A percentile compares a stretch with the other conserved stretches of the same genome.
These are phyloP conservation scores for Epinephelus malabaricus DNA, from an alignment of 2,797 vertebrate genomes.

Conservation along the genomic window DNA sequence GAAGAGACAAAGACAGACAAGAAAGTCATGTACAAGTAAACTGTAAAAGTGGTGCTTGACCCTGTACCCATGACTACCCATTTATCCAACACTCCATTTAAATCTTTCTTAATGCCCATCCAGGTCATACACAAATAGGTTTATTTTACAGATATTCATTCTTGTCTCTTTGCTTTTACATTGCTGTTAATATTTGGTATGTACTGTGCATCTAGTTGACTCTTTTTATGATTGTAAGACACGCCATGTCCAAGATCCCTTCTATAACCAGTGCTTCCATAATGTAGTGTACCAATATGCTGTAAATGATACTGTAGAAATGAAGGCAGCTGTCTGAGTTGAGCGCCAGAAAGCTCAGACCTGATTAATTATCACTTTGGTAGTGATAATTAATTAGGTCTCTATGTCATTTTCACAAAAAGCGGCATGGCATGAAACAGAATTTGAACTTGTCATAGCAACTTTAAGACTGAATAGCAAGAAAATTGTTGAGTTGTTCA, in stretches of 20 bases:
- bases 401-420: neutral
- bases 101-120: neutral
- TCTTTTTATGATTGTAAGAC: neutral
- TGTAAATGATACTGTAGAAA: conserved; percentile 3
- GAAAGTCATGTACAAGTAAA: neutral
- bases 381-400: conserved; percentile 22
- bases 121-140: neutral
- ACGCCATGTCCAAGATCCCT: neutral
- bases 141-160: neutral
- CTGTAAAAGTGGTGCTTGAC: neutral
- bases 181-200: neutral
- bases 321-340: neutral
- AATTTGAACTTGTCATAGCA: neutral
- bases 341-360: neutral
- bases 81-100: neutral
- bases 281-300: neutral
- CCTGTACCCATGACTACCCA: too few relatives aligned
- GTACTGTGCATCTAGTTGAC: neutral
- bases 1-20: neutral
- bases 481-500: neutral
- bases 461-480: neutral
- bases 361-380: conserved; percentile 19
- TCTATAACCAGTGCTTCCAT: neutral
- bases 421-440: neutral
- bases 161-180: neutral